Evolutionary conservation across 2,113 vertebrate species (phyloP).

Genomic region (Ardeotis arabs): DNA sequence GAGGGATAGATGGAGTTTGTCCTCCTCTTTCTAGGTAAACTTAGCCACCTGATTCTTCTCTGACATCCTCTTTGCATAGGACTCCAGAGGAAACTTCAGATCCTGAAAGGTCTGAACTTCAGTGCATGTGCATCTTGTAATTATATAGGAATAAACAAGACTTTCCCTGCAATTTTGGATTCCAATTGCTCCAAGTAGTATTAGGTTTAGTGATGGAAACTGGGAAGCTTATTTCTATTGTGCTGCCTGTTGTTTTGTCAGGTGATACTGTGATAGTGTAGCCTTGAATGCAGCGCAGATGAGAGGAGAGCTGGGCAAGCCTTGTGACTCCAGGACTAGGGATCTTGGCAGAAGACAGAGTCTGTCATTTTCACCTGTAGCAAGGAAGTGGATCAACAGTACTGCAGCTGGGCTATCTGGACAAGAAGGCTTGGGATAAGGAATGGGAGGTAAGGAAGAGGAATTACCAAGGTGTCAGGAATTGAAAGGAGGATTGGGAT

Average conservation of each 20-base stretch:
- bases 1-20: not conserved
- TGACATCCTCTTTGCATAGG: not conserved
- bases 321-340: not conserved
- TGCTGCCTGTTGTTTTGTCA: not conserved
- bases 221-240: not conserved
- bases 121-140: not conserved
- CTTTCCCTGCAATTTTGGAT: not conserved
- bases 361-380: rapidly evolving
- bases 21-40: not conserved
- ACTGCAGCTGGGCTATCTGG: not conserved
- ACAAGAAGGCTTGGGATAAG: not conserved
- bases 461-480: not conserved
- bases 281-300: not conserved
- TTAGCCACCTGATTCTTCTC: not conserved
- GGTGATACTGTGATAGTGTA: not conserved
- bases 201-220: not conserved
- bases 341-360: rapidly evolving
- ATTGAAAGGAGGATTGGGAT: not conserved
- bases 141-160: not conserved
- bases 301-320: not conserved
- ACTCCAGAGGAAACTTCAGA: not conserved
- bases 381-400: rapidly evolving
- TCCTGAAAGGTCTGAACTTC: not conserved
- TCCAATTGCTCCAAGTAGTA: not conserved
- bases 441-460: not conserved